These are phyloP conservation scores for Cremastobaeus sp. DNA, from an alignment of 2,888 invertebrate genomes.

Conservation along the genomic window DNA sequence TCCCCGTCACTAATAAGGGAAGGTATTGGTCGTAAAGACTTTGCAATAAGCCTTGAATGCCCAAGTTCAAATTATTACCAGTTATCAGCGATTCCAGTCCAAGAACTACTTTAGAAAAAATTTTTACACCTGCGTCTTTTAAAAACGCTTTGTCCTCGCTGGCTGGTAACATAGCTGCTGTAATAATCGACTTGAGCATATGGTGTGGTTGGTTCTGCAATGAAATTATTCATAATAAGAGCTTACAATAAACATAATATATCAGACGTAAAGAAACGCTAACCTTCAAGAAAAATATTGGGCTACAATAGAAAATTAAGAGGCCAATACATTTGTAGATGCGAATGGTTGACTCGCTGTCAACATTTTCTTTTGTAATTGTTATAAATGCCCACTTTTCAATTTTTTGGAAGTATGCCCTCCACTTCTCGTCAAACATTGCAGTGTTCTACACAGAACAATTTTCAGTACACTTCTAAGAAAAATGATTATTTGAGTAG, in stretches of 20 bases:
- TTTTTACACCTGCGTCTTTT: slow-evolving; percentile 68
- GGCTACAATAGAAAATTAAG: slow-evolving; percentile 70
- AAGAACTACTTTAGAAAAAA: slow-evolving; percentile 74
- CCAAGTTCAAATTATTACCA: slow-evolving; percentile 69
- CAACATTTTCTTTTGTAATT: slow-evolving; percentile 71
- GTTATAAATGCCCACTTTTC: slow-evolving; percentile 73
- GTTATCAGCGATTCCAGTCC: slow-evolving; percentile 71
- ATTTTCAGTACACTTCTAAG: too few species aligned
- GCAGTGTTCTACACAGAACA: slow-evolving; percentile 62
- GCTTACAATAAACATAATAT: slow-evolving; percentile 1
- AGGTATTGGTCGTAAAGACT: slow-evolving; percentile 74
- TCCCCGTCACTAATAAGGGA: slow-evolving; percentile 69
- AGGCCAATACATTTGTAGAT: slow-evolving; percentile 74
- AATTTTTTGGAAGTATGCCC: slow-evolving; percentile 70
- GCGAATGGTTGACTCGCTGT: slow-evolving; percentile 68
- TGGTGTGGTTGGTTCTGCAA: slow-evolving; percentile 73
- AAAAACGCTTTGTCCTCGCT: slow-evolving; percentile 68
- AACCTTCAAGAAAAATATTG: slow-evolving; percentile 72
- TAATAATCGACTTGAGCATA: slow-evolving; percentile 68
- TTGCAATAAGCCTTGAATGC: slow-evolving; percentile 67
- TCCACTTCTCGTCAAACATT: slow-evolving; percentile 67
- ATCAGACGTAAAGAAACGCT: slow-evolving; percentile 6
- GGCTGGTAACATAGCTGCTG: slow-evolving; percentile 69
- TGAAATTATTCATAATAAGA: not conserved
- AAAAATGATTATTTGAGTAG: too few species aligned